phyloP scores from a whole-genome alignment of 2,113 vertebrate species.

The Gavia stellata region DNA sequence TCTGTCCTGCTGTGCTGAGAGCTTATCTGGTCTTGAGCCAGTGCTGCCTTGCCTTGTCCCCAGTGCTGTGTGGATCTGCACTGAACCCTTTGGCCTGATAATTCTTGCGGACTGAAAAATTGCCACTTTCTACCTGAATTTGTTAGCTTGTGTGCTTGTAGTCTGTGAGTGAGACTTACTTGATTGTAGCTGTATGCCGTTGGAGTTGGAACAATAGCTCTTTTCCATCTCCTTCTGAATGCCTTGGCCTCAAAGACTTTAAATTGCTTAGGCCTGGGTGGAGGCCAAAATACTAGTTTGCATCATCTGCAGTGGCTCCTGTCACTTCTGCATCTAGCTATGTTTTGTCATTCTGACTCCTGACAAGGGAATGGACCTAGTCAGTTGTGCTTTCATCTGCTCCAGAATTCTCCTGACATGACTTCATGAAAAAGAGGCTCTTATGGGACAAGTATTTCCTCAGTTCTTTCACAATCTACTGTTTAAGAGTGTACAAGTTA shows the following conservation, averaged over 20 bases:
- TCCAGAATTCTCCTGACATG: constrained; percentile 62
- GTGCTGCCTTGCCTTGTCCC: constrained; percentile 85
- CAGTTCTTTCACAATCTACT: constrained; percentile 84
- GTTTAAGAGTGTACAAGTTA: constrained; percentile 90
- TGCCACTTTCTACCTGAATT: constrained; percentile 79
- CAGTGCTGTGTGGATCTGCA: constrained; percentile 77
- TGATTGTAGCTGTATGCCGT: constrained; percentile 80
- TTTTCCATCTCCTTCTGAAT: constrained; percentile 70
- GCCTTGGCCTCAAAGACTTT: constrained; percentile 73
- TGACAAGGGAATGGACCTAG: constrained; percentile 76
- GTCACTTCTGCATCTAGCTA: constrained; percentile 77
- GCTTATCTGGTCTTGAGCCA: constrained; percentile 73
- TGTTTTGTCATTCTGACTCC: constrained; percentile 73
- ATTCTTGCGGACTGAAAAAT: constrained; percentile 77
- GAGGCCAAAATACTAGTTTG: constrained; percentile 77
- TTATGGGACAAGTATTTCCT: constrained; percentile 84
- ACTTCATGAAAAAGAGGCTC: constrained; percentile 71
- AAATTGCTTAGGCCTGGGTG: constrained; percentile 79
- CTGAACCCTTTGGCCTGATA: constrained; percentile 76
- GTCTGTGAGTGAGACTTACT: constrained; percentile 84
- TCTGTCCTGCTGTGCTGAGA: constrained; percentile 79
- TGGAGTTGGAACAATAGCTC: constrained; percentile 67
- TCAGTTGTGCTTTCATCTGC: constrained; percentile 75
- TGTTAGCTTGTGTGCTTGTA: constrained; percentile 88
- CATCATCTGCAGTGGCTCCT: constrained; percentile 82